Base-by-base conservation (phyloP, 1,140 invertebrate genomes). In the Trigoniulus corallinus region DNA sequence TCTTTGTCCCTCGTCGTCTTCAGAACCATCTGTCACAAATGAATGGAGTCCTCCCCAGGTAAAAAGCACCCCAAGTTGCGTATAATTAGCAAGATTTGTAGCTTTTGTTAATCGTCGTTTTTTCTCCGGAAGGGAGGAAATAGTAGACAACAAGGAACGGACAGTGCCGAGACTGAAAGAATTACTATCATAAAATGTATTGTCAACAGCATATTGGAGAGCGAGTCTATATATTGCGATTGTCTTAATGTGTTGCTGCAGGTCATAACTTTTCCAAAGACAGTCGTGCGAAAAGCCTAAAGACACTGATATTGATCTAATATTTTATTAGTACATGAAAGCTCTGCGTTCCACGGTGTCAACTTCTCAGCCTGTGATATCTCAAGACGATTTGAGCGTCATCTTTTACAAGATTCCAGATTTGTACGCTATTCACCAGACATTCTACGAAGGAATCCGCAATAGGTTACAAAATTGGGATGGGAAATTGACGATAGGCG, bases 371-470 rank as follows among this genome's bases (percentile, higher is more conserved):
- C 87, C 86, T 45, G 82, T 94, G 34, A 83, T 92, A 56, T 79
- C 82, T 1, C 77, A 85, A 57, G 83, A 88, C 53, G 88, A 93
- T 64, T 84, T 91, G 60, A 80, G 82, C 46, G 84, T 81, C 10
- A 91, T 94, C 63, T 94, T 94, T 67, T 89, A 84, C 59, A 88
- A 91, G 65, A 88, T 94, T 63, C 84, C 86, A 0, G 84, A 92
- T 58, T 67, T 94, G 15, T 79, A 87, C 61, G 72, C 74, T 18
- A 68, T 86, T 29, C 89, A 94, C 67, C 75, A 80, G 52, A 78
- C 76, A 51, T 93, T 94, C 67, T 70, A 91, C 10, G 75, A 80
- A 40, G 79, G 78, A 26, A 69, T 93, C 2, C 61, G 68, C 46
- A 61, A 62, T 15, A 61, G 82, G 51, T 70, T 77, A n/a, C 72